Base-by-base conservation (phyloP, 1,140 invertebrate species). In the Capitella teleta region DNA sequence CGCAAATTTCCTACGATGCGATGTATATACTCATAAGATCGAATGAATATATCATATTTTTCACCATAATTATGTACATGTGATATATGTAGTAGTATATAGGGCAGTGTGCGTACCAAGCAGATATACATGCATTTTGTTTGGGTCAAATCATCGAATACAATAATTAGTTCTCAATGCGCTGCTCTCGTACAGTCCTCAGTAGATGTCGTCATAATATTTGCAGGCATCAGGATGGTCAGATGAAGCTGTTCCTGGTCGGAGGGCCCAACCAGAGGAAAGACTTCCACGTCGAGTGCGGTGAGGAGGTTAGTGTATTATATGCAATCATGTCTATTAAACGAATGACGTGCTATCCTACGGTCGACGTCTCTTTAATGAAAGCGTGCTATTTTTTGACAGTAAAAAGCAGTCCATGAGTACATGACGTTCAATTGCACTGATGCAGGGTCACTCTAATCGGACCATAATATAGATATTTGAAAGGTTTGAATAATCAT, bases 211-310 rank as follows among this genome's bases (percentile, higher is more conserved):
- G 8, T n/a, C 30, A 10, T 32, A 10, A 32, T n/a, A 8, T 32
- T 32, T 8, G 14, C 49, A 79, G 77, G 75, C 76, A 78, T 54
- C 62, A 68, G 49, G 70, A 78, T 54, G 70, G 68, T 1, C 78
- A 80, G 55, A 61, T 80, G 57, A 78, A 79, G 55, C 67, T 77
- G 14, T 79, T 80, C 56, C 80, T 74, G 61, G 80, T 81, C 21
- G 79, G 79, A 8, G 79, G 79, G 41, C 80, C 79, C 5, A 81
- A 81, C 61, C 62, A 70, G 44, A 63, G 80, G 47, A 77, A 77
- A 60, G 80, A 81, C 62, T 81, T 74, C 58, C 79, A 81, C 58
- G 64, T 81, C 49, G 78, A 81, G 66, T 74, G 74, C 56, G 79
- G 79, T 19, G 78, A 81, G 62, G 79, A 80, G 66, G 75, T 76